Conservation (phyloP, 30 jellyfish, hydroid and myxozoan species). For the Pelagia noctiluca region DNA sequence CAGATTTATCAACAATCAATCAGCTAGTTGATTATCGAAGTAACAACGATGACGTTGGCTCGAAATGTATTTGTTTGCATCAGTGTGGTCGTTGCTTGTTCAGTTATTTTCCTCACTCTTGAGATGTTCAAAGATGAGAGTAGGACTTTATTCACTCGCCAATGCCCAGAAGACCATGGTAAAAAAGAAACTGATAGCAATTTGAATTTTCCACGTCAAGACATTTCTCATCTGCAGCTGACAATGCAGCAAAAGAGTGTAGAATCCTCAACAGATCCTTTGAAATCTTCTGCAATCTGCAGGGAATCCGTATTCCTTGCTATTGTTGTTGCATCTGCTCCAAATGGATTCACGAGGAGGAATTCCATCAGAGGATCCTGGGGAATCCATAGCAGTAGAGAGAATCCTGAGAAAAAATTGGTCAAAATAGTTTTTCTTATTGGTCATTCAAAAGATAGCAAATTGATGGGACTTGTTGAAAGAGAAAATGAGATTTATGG, state of each 20-base stretch:
- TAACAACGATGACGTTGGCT: too few relatives aligned
- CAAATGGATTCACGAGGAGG: constrained; percentile 69
- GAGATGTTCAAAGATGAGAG: background rate
- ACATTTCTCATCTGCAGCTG: too few relatives aligned
- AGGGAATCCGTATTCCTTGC: constrained; percentile 54
- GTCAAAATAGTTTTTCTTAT: constrained; percentile 77
- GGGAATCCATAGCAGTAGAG: constrained; percentile 55
- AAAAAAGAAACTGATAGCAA: background rate
- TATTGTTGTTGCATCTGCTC: constrained; percentile 75
- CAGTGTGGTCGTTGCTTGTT: background rate
- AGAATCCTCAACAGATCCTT: constrained; percentile 81
- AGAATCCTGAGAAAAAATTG: constrained; percentile 30
- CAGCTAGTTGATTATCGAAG: too few relatives aligned
- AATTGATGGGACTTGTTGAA: constrained; percentile 27
- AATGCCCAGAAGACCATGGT: background rate
- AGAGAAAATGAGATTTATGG: constrained; percentile 69
- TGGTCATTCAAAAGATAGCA: constrained; percentile 61
- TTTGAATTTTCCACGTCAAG: too few relatives aligned
- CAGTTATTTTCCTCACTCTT: background rate
- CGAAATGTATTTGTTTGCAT: background rate
- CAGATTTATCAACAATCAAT: too few relatives aligned
- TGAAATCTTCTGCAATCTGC: constrained; percentile 75
- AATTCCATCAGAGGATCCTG: constrained; percentile 82
- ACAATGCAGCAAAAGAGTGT: constrained; percentile 9
- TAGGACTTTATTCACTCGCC: background rate